Conservation (phyloP, 2,797 vertebrate species). For the Chiropotes sagulatus region DNA sequence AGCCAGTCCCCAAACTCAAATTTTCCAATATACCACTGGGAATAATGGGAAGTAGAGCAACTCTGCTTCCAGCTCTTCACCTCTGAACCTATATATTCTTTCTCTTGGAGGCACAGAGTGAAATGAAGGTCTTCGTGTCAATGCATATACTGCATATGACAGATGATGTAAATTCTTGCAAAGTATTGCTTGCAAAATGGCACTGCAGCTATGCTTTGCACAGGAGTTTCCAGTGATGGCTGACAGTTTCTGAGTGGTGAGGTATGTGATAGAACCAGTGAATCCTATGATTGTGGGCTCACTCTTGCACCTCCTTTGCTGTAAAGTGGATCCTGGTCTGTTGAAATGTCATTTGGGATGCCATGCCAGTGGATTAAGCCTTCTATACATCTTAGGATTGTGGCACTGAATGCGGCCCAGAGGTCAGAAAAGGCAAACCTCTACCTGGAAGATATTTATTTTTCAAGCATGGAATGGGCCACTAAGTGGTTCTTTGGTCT, state of each 20-base stretch:
- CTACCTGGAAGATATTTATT: background rate
- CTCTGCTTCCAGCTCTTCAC: background rate
- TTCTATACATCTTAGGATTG: background rate
- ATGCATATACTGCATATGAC: too few species aligned
- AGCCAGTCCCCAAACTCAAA: background rate
- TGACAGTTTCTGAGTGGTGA: background rate
- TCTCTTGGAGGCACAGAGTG: background rate
- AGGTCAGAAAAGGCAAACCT: background rate
- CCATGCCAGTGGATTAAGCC: background rate
- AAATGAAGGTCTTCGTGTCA: background rate
- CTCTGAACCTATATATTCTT: background rate
- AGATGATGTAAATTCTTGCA: background rate
- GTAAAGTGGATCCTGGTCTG: background rate
- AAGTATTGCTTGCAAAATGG: background rate
- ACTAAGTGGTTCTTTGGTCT: background rate
- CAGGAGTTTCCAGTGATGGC: background rate
- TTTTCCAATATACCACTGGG: background rate
- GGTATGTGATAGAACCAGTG: background rate
- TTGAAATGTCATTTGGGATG: background rate
- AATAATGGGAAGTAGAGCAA: background rate
- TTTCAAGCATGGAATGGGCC: background rate
- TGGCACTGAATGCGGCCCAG: background rate
- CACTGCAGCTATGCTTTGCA: background rate
- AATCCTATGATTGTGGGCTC: background rate
- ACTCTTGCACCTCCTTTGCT: background rate